Evolutionary conservation across 2,888 invertebrate genomes (phyloP), one percentile per base, ranked within the genome.

Genomic region (Seira ritae): DNA sequence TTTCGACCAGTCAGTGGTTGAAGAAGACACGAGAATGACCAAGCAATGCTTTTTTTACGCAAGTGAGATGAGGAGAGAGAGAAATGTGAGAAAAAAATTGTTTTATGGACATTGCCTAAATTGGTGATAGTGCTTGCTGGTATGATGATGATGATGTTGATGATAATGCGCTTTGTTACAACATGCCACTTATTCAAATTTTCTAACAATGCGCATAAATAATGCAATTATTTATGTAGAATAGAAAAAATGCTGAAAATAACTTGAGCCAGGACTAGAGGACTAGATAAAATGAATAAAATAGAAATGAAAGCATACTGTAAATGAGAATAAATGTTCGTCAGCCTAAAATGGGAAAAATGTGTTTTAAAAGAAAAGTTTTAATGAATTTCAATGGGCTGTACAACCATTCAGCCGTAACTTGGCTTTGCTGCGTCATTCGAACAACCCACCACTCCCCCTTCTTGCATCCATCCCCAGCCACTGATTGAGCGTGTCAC

Each of bases 21-120:
- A 22, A 46, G n/a, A 46, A 70, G 24, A 66, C 8, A 66, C 8
- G 66, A 65, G 66, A 23, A 66, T 20, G 17, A n/a, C 20, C 67
- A 67, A 67, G 31, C 67, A 24, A 4, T 31, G 31, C 31, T 4
- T 31, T 31, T n/a, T n/a, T n/a, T n/a, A n/a, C n/a, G 31, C 31
- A 8, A 31, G 31, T 8, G 8, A 31, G 31, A 62, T 20, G 62
- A 62, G 4, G 69, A 3, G 4, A n/a, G 42, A 55, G 71, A 46
- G 22, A 50, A 55, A 31, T 31, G 31, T 31, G 31, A 31, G 31
- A 67, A 67, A 67, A 71, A 20, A 22, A 62, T 2, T 65, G 17
- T 46, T 73, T 73, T 62, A 73, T 73, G 73, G 73, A 73, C 73
- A 65, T 62, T 73, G 23, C 73, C 73, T 62, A 73, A 73, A 73